Base-by-base conservation (phyloP, 2,113 vertebrate genomes). In the Brienomyrus longianalis region DNA sequence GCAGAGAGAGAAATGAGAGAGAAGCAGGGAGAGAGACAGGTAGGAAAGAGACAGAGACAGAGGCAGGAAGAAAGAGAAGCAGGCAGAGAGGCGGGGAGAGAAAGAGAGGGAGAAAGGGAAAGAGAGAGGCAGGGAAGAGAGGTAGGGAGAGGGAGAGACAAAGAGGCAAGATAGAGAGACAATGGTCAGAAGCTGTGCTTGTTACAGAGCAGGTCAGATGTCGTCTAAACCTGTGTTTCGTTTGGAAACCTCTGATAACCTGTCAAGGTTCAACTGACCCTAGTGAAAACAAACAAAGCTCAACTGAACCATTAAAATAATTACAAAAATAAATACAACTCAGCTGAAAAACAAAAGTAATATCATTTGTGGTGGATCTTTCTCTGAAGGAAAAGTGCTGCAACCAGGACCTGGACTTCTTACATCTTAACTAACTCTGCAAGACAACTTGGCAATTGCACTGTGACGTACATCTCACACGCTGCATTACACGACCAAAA, bases 201-300 rank as follows among this genome's bases (percentile, higher is more conserved):
- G 43, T 43, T 83, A 80, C 74, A 80, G 77, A 43, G 77, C 77
- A 83, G 77, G 77, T 83, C 77, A 83, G 77, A 83, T 83, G 31
- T 83, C 77, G 5, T 83, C 77, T 21, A 17, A 83, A 83, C 43
- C 77, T 10, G 77, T 83, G 77, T 83, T 80, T 83, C 17, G 35
- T 83, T 83, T 45, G 62, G 62, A 66, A 66, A 66, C 27, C n/a
- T 70, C n/a, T 70, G 62, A 70, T 70, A 70, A 70, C n/a, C 62
- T 31, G 13, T 70, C n/a, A 31, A 70, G 27, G 62, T 31, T 27
- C 62, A 70, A 31, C 62, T 70, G 62, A 70, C 62, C 62, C 62
- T 70, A 27, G 62, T 13, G n/a, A 70, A 70, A 70, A 31, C 62
- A 70, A 70, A 70, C 62, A 70, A 70, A 13, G n/a, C n/a, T 70